Evolutionary conservation across 2,113 vertebrate species (phyloP).

Genomic region (Hyaena hyaena): DNA sequence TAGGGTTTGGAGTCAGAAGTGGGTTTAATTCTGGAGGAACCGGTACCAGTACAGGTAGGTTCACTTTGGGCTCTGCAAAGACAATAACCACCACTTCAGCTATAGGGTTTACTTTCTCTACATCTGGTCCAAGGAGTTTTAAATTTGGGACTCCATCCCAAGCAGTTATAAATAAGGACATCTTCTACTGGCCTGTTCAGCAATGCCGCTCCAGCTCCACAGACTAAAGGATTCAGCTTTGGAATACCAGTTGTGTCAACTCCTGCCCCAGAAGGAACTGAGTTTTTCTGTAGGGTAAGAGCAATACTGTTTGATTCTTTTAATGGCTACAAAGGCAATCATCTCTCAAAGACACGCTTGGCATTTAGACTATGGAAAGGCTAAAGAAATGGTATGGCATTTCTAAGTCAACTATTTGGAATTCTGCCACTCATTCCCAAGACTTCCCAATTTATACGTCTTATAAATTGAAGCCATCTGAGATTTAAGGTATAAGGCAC

Average conservation of each 20-base stretch:
- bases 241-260: slow-evolving; percentile 71
- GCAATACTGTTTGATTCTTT: slow-evolving; percentile 44
- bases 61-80: slow-evolving; percentile 84
- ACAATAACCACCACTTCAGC: slow-evolving; percentile 69
- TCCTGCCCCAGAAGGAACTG: slow-evolving; percentile 71
- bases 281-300: slow-evolving; percentile 87
- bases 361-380: background rate
- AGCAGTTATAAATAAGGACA: slow-evolving; percentile 23
- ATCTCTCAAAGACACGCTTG: slow-evolving; percentile 35
- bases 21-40: slow-evolving; percentile 87
- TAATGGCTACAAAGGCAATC: background rate
- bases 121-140: slow-evolving; percentile 80
- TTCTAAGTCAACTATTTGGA: slow-evolving; percentile 39
- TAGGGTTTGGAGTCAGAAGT: slow-evolving; percentile 78
- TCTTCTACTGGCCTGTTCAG: slow-evolving; percentile 80
- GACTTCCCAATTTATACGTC: too few species aligned
- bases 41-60: slow-evolving; percentile 66
- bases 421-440: slow-evolving; percentile 46
- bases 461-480: slow-evolving; percentile 44
- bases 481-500: slow-evolving; percentile 36
- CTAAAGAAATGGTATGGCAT: background rate
- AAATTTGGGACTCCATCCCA: slow-evolving; percentile 77
- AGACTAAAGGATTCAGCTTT: slow-evolving; percentile 85
- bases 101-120: slow-evolving; percentile 82
- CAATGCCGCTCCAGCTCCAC: slow-evolving; percentile 55